Evolutionary conservation across 2,113 vertebrate genomes (phyloP), one percentile per base, ranked within the genome.

Genomic region (Azemiops feae): DNA sequence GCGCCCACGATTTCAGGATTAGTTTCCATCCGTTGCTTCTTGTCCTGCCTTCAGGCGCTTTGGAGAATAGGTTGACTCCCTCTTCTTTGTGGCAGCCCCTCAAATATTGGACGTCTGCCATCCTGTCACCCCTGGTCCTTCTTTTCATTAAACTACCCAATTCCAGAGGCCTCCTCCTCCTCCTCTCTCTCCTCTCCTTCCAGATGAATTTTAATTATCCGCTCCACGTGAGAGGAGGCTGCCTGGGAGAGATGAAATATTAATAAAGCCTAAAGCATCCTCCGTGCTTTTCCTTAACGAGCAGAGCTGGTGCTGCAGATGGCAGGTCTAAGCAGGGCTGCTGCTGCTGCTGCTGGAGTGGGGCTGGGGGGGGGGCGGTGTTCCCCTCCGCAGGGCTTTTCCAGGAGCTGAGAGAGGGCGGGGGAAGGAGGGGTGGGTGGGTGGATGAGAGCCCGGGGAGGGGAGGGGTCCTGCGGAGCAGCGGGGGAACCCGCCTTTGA

Each of bases 201-300:
- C 34, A 8, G 69, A 25, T 93, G 93, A 87, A 96, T 94, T 95
- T 96, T 95, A 96, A 96, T 97, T 95, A 95, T 45, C 89, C 45
- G 96, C 93, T 58, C 95, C 94, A 87, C 89, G 85, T 93, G 94
- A 96, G 52, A 96, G 52, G 93, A 94, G 94, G 95, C 93, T 96
- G 95, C 96, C 94, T 95, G 93, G 94, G 94, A 96, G 96, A 96
- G 96, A 93, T 93, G 43, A 23, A 95, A 96, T 96, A 96, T 96
- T 93, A 96, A 94, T 95, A 94, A 96, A 96, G 94, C 94, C 95
- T 39, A 39, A 85, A 94, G 90, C 64, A 5, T 94, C 88, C 81
- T 69, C 52, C 64, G 94, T 94, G 93, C 96, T 97, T 97, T 89
- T 95, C 94, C 95, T 97, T 96, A 91, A 92, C 94, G 97, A 96